Evolutionary conservation across 2,797 vertebrate species (phyloP), one percentile per base, ranked within the genome.

Genomic region (Meriones psammophilus): DNA sequence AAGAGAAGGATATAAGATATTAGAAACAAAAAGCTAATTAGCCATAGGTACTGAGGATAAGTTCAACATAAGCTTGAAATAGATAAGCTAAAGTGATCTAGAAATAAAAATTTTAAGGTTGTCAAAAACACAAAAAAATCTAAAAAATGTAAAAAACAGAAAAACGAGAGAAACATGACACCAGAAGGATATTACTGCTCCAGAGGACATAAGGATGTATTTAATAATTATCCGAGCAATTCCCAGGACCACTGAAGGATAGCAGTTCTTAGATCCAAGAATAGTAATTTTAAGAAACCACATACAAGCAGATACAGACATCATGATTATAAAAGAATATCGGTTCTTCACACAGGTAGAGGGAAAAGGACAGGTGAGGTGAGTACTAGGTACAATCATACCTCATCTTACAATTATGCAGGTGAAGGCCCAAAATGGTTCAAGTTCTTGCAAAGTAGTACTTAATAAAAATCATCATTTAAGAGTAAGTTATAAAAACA

Each of bases 241-340:
- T 91, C 74, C 74, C 46, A 97, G 88, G 79, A 18, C 1, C 62
- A 68, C 3, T 85, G 24, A 91, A 95, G 24, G 66, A 96, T 3
- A 79, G 1, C n/a, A 18, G 4, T 66, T 88, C 33, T 95, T 79
- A 95, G 54, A 88, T 66, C 30, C 50, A 96, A 83, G 73, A 94
- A 94, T 42, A 93, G 74, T 68, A 85, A 79, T 39, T 73, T n/a
- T 4, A 2, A 14, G 17, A 76, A 76, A 17, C 33, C 69, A 3
- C 7, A 56, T 56, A 36, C 12, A 7, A 69, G 54, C 30, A 68
- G 18, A 66, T 20, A 91, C 58, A 56, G 6, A 91, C 64, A 74
- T 20, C 33, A 79, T 24, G 14, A 76, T n/a, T 39, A 94, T 66
- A 36, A 88, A 89, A 93, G 64, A 71, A 85, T 94, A 94, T 62